Conservation (phyloP, 2,797 vertebrate species). For the Anguilla anguilla region DNA sequence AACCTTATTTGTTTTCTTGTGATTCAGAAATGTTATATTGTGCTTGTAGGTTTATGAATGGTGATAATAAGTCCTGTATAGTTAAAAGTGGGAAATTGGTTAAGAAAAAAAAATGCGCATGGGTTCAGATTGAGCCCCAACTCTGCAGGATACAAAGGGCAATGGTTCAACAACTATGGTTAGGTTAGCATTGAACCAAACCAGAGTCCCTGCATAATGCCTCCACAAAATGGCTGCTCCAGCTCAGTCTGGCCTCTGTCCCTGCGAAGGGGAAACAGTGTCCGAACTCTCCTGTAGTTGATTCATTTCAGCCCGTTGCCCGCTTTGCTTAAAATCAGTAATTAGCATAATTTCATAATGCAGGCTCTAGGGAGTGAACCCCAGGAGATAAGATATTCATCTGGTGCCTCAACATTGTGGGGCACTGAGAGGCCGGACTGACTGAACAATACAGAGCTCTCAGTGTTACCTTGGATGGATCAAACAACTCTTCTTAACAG, state of each 20-base stretch:
- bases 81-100: background rate
- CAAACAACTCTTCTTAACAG: background rate
- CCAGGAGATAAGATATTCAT: conserved; percentile 4
- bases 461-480: background rate
- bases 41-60: background rate
- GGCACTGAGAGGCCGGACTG: background rate
- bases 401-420: background rate
- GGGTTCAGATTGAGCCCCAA: background rate
- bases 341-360: background rate
- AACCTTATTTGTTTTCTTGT: background rate
- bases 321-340: background rate
- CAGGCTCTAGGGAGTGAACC: background rate
- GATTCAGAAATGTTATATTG: background rate
- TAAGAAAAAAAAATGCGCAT: too few relatives aligned
- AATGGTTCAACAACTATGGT: background rate
- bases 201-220: background rate
- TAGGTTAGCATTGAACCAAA: background rate
- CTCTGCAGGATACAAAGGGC: background rate
- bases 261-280: background rate
- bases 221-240: conserved; percentile 9
- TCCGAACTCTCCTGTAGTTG: background rate
- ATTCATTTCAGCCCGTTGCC: background rate
- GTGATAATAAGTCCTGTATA: background rate
- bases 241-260: background rate
- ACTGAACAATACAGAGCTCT: background rate